A percentile compares a stretch with the other conserved stretches of the same genome.
Conservation (phyloP, 2,797 vertebrate species). For the Muraenolepis orangiensis region DNA sequence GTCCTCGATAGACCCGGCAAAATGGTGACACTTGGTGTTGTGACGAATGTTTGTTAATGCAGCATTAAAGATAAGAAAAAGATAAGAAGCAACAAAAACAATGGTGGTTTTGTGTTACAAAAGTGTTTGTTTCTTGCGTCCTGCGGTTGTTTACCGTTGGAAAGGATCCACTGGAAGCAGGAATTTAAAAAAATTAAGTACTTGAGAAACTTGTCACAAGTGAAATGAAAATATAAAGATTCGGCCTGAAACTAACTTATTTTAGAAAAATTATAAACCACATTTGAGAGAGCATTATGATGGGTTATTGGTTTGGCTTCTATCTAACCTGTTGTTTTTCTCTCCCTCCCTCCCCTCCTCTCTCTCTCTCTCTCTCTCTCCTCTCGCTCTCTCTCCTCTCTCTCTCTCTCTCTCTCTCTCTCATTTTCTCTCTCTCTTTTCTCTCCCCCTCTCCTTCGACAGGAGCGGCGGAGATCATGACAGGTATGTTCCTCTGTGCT, state of each 20-base stretch:
- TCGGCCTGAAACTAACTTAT: slow-evolving; percentile 28
- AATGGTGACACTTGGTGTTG: too few relatives aligned
- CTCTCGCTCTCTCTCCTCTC: slow-evolving; percentile 49
- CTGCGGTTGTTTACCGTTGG: too few relatives aligned
- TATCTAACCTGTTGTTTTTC: slow-evolving; percentile 23
- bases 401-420: slow-evolving; percentile 51
- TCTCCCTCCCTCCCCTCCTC: slow-evolving; percentile 46
- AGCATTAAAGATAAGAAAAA: too few relatives aligned
- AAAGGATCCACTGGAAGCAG: too few relatives aligned
- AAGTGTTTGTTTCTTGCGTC: too few relatives aligned
- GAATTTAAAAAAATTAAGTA: too few relatives aligned
- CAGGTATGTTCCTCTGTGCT: slow-evolving; percentile 64
- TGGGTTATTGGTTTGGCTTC: slow-evolving; percentile 3
- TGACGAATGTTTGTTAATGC: too few relatives aligned
- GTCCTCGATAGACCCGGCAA: too few relatives aligned
- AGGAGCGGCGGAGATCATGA: slow-evolving; percentile 79
- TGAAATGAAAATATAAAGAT: slow-evolving; percentile 40
- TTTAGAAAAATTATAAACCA: background rate
- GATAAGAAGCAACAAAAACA: too few relatives aligned
- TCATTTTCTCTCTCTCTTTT: slow-evolving; percentile 48
- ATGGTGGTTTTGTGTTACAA: too few relatives aligned
- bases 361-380: slow-evolving; percentile 63
- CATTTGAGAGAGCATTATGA: too few relatives aligned
- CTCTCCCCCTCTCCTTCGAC: slow-evolving; percentile 57
- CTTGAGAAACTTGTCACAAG: too few relatives aligned